A percentile compares a stretch with the other conserved stretches of the same genome.
phyloP scores from a whole-genome alignment of 2,888 invertebrate genomes.

The Nemotelus pantherinus region DNA sequence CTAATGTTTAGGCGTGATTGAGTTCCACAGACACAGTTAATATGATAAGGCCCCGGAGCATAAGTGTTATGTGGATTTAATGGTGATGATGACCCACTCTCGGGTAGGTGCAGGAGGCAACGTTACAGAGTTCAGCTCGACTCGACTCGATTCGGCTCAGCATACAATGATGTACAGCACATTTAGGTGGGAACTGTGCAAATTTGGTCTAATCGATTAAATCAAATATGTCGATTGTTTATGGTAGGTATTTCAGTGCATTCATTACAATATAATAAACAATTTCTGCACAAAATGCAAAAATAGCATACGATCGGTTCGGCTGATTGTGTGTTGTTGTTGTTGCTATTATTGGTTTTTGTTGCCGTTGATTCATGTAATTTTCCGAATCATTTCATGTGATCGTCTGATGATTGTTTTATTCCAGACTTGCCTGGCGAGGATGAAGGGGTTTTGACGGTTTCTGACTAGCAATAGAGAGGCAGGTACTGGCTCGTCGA shows the following conservation, averaged over 20 bases:
- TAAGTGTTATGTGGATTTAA: conserved; percentile 42
- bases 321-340: background rate
- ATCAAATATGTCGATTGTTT: conserved; percentile 37
- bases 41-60: conserved; percentile 38
- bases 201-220: conserved; percentile 41
- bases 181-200: conserved; percentile 40
- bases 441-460: background rate
- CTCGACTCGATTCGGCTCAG: background rate
- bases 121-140: conserved; percentile 18
- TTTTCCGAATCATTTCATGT: conserved; percentile 26
- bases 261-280: conserved; percentile 38
- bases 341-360: background rate
- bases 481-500: background rate
- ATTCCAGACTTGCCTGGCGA: conserved; percentile 8
- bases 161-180: conserved; percentile 18
- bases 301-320: background rate
- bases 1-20: conserved; percentile 35
- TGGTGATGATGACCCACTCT: conserved; percentile 40
- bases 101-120: background rate
- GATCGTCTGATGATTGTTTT: conserved; percentile 35
- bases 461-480: background rate
- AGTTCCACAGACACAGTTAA: conserved; percentile 37
- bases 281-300: conserved; percentile 25
- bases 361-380: conserved; percentile 17
- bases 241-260: conserved; percentile 23